A percentile compares a stretch with the other conserved stretches of the same genome.
These are phyloP conservation scores for Oreamnos americanus DNA, from an alignment of 2,113 vertebrate species.

Conservation along the genomic window DNA sequence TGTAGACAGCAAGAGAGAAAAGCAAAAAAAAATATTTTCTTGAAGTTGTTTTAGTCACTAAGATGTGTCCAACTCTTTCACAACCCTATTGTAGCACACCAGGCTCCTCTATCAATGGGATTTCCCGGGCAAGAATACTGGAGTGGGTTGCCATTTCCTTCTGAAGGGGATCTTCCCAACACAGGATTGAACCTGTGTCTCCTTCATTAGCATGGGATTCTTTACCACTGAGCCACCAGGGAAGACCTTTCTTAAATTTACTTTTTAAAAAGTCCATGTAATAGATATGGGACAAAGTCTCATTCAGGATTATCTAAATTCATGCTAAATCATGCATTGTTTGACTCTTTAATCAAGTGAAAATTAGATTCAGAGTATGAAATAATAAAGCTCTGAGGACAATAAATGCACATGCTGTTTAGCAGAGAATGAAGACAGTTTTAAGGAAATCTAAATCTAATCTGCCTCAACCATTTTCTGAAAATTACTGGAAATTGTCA, in stretches of 20 bases:
- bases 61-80: not conserved
- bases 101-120: not conserved
- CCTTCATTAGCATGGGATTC: not conserved
- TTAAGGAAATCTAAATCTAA: constrained; percentile 63
- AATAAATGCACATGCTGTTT: constrained; percentile 69
- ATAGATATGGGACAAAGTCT: constrained; percentile 60
- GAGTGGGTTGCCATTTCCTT: not conserved
- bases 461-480: constrained; percentile 39
- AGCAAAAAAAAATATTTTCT: not conserved
- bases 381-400: constrained; percentile 69
- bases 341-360: constrained; percentile 68
- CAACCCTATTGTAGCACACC: not conserved
- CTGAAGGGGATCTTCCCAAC: not conserved
- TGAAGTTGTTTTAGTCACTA: not conserved
- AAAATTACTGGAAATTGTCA: constrained; percentile 63
- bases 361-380: constrained; percentile 70
- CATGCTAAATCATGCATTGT: constrained; percentile 47
- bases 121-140: not conserved
- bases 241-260: not conserved
- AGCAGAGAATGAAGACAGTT: constrained; percentile 65
- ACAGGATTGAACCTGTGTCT: not conserved
- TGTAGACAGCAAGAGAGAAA: constrained; percentile 4
- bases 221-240: not conserved
- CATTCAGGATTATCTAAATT: constrained; percentile 69
- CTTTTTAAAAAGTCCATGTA: constrained; percentile 55